phyloP scores from a whole-genome alignment of 2,888 invertebrate species.

The Callimorpha dominula region DNA sequence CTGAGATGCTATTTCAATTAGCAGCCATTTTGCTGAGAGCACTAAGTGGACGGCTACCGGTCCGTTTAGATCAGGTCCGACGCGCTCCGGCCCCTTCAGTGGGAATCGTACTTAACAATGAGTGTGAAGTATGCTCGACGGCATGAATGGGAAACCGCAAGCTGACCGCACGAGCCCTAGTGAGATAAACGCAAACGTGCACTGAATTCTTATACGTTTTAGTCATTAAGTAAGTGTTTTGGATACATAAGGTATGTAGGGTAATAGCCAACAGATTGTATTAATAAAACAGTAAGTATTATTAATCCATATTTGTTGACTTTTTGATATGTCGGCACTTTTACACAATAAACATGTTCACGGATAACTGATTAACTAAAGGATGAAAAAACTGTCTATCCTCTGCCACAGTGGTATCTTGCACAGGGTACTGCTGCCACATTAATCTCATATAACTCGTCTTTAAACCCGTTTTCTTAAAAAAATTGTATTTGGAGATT shows the following conservation, averaged over 20 bases:
- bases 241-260: neutral
- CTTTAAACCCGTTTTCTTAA: neutral
- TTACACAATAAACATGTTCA: too few relatives aligned
- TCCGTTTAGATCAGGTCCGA: too few relatives aligned
- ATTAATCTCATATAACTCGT: neutral
- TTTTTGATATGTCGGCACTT: too few relatives aligned
- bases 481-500: neutral
- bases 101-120: too few relatives aligned
- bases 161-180: conserved; percentile 4
- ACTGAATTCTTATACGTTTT: neutral
- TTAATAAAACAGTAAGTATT: neutral
- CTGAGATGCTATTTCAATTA: too few relatives aligned
- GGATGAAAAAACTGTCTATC: neutral
- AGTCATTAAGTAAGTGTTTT: neutral
- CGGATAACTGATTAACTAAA: too few relatives aligned
- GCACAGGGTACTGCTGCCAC: neutral
- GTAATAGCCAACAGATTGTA: too few relatives aligned
- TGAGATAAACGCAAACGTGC: neutral
- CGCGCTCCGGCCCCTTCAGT: too few relatives aligned
- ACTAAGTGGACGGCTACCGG: too few relatives aligned
- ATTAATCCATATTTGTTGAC: neutral
- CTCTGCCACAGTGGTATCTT: too few relatives aligned
- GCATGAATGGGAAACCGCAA: conserved; percentile 7
- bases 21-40: too few relatives aligned
- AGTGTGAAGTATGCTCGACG: neutral